Conservation (phyloP, 2,113 vertebrate species). For the Bufo gargarizans region DNA sequence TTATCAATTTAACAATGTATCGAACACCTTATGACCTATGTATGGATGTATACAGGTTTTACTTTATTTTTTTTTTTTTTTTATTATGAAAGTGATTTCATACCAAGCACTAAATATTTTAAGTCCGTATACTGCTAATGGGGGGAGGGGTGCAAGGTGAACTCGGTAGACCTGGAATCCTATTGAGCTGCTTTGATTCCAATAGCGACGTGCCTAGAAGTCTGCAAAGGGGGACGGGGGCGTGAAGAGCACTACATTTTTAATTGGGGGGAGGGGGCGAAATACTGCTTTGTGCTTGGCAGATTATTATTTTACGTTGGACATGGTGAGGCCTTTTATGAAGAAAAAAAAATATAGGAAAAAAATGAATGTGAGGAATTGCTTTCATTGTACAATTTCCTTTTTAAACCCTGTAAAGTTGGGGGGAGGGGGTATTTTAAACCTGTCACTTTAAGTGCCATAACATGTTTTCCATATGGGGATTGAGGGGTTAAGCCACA, state of each 20-base stretch:
- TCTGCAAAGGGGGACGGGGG: slow-evolving; percentile 75
- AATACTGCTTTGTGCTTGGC: slow-evolving; percentile 90
- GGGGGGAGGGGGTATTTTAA: neutral
- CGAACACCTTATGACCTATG: slow-evolving; percentile 79
- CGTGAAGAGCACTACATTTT: slow-evolving; percentile 82
- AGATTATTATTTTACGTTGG: slow-evolving; percentile 92
- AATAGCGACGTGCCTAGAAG: slow-evolving; percentile 80
- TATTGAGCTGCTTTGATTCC: slow-evolving; percentile 81
- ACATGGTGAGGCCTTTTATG: slow-evolving; percentile 89
- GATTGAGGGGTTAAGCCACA: neutral
- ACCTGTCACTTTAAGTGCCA: slow-evolving; percentile 43
- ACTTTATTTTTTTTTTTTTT: slow-evolving; percentile 74
- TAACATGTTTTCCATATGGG: slow-evolving; percentile 19
- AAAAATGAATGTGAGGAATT: slow-evolving; percentile 93
- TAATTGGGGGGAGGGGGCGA: slow-evolving; percentile 72
- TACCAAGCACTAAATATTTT: slow-evolving; percentile 84
- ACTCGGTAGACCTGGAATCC: slow-evolving; percentile 76
- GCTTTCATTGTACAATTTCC: slow-evolving; percentile 84
- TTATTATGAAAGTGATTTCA: slow-evolving; percentile 87
- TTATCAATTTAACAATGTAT: slow-evolving; percentile 86
- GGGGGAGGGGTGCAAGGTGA: slow-evolving; percentile 48
- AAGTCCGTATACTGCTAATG: slow-evolving; percentile 59
- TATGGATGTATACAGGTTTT: slow-evolving; percentile 86
- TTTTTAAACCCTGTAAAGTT: slow-evolving; percentile 31
- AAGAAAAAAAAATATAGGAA: slow-evolving; percentile 64